Evolutionary conservation across 2,797 vertebrate species (phyloP), one percentile per base, ranked within the genome.

Genomic region (Danio aesculapii): DNA sequence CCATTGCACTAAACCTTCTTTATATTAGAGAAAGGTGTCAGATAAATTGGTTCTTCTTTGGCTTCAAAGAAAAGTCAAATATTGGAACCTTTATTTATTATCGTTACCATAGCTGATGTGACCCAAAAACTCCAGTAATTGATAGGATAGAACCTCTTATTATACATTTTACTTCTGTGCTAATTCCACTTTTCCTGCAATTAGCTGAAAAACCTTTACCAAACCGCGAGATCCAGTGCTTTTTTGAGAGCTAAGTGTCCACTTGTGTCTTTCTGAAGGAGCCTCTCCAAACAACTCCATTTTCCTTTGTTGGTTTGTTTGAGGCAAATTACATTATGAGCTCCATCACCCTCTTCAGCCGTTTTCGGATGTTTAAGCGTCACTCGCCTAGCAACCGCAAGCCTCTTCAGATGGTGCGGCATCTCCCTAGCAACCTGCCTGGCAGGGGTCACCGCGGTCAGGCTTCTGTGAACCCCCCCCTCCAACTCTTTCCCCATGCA

Each of bases 351-450:
- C 39, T 67, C 72, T 72, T 73, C 79, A 74, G 49, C 66, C 46
- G 12, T 49, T 76, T 58, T 73, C 50, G 61, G 73, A 81, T 83
- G 73, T 84, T 86, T 81, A 61, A 73, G 52, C 3, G 13, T 13
- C 70, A 64, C 79, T 75, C 50, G 44, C 81, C 73, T 84, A 86
- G 85, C 74, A 86, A 82, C 76, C 47, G 3, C 19, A 59, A 68
- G 8, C 79, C 83, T 83, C 61, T 68, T 79, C 71, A 66, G 70
- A 81, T 81, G 81, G 58, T 55, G 67, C 70, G 17, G 52, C 72
- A 85, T 87, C 79, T 77, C 86, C 86, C 63, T 85, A 76, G 81
- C 79, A 85, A 85, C 86, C 75, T 85, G 86, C 83, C 74, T 73
- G 47, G 66, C 59, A 73, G 85, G 83, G 85, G 83, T 86, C 83